phyloP scores from a whole-genome alignment of 1,140 invertebrate genomes.

The Pissodes strobi region DNA sequence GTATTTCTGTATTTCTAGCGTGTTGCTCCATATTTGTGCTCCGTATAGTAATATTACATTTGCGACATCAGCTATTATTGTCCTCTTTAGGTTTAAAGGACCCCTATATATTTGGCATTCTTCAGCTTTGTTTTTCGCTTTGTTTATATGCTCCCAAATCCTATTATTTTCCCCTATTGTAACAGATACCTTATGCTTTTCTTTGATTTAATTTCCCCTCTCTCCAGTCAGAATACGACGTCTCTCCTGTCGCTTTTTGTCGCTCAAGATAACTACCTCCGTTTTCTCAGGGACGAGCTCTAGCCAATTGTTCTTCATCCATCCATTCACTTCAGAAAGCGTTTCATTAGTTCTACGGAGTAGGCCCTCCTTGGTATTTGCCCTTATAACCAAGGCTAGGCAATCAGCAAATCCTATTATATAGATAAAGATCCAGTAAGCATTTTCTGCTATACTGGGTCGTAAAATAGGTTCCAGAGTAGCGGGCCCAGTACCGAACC shows the following conservation, averaged over 20 bases:
- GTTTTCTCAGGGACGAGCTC: conserved; percentile 16
- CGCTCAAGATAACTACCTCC: conserved; percentile 2
- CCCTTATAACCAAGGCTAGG: background rate
- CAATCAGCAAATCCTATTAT: background rate
- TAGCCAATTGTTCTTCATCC: background rate
- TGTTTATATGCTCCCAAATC: conserved; percentile 3
- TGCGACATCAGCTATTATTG: background rate
- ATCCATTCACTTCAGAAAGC: background rate
- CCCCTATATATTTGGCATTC: conserved; percentile 26
- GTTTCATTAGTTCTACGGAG: background rate
- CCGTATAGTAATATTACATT: conserved; percentile 23
- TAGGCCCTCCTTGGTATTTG: background rate
- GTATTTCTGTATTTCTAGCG: conserved; percentile 9
- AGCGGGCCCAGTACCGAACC: background rate
- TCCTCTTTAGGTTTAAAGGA: conserved; percentile 1
- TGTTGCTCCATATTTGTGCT: conserved; percentile 17
- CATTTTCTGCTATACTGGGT: background rate
- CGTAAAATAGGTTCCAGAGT: background rate
- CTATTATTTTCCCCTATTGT: background rate
- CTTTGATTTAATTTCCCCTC: background rate
- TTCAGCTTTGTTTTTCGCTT: conserved; percentile 5
- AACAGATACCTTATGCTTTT: conserved; percentile 11
- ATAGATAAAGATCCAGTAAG: background rate
- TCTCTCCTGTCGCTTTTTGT: background rate
- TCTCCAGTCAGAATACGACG: background rate